Conservation (phyloP, 2,888 invertebrate genomes). For the Norana najaformis region DNA sequence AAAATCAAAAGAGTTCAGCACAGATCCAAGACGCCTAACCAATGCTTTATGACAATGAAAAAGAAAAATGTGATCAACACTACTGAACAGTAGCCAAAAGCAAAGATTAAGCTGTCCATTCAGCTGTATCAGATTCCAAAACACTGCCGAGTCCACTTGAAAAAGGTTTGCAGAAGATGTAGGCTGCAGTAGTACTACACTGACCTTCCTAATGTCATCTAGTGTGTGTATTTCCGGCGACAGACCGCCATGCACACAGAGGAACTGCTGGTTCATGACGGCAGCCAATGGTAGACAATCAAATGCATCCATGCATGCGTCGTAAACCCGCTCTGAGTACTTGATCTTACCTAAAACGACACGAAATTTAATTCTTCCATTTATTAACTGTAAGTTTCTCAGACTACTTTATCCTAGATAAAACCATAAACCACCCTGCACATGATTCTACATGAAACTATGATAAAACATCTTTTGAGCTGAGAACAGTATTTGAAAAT, state of each 20-base stretch:
- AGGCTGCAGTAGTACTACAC: constrained; percentile 45
- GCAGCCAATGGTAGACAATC: constrained; percentile 99
- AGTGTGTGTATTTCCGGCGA: constrained; percentile 98
- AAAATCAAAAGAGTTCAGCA: background rate
- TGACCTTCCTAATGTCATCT: constrained; percentile 97
- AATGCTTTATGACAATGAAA: background rate
- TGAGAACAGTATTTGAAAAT: background rate
- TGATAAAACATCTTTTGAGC: background rate
- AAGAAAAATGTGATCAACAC: background rate
- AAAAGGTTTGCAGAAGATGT: background rate
- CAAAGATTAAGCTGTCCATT: background rate
- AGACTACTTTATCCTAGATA: background rate
- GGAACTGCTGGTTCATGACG: constrained; percentile 99
- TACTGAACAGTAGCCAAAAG: background rate
- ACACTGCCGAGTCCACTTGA: background rate
- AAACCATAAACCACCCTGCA: background rate
- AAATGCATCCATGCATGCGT: constrained; percentile 99
- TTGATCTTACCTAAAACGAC: constrained; percentile 84
- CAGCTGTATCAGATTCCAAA: background rate
- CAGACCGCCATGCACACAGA: constrained; percentile 98
- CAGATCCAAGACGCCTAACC: background rate
- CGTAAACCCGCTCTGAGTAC: constrained; percentile 98
- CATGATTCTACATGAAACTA: background rate
- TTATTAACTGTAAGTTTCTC: background rate
- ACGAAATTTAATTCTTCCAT: background rate